Conservation (phyloP, 2,797 vertebrate species). For the Xerus rutilus region DNA sequence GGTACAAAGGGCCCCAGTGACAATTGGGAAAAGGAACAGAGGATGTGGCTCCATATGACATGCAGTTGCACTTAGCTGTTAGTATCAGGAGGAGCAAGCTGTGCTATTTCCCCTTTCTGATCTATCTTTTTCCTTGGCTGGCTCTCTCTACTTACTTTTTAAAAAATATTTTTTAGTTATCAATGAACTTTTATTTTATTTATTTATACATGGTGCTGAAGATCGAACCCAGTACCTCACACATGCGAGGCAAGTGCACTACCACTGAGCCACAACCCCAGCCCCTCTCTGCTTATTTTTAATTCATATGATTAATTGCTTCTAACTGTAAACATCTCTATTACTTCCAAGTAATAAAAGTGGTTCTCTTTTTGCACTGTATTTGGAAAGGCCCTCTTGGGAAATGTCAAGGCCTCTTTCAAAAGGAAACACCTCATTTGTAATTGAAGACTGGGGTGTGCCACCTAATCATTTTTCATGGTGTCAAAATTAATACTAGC, state of each 20-base stretch:
- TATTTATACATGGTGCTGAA: too few species aligned
- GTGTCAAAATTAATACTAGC: not conserved
- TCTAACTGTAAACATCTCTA: not conserved
- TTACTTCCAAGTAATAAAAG: not conserved
- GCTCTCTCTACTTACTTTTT: not conserved
- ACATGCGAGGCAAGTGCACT: too few species aligned
- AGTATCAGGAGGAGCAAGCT: not conserved
- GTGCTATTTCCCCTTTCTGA: not conserved
- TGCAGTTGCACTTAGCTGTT: accelerated
- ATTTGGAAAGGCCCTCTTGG: not conserved
- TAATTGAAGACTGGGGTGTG: slow-evolving; percentile 22
- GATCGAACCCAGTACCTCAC: too few species aligned
- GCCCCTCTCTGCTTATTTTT: not conserved
- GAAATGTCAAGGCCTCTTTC: not conserved
- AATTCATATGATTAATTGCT: not conserved
- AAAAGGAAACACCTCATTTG: slow-evolving; percentile 5
- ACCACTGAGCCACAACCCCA: too few species aligned
- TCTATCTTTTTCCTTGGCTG: not conserved
- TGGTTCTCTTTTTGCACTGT: not conserved
- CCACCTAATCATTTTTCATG: not conserved
- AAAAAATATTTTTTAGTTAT: too few species aligned
- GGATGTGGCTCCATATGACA: accelerated
- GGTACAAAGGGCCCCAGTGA: not conserved
- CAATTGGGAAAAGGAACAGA: not conserved
- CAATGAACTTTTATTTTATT: too few species aligned